Base-by-base conservation (phyloP, 2,797 vertebrate species). In the Poliocrania exsul region DNA sequence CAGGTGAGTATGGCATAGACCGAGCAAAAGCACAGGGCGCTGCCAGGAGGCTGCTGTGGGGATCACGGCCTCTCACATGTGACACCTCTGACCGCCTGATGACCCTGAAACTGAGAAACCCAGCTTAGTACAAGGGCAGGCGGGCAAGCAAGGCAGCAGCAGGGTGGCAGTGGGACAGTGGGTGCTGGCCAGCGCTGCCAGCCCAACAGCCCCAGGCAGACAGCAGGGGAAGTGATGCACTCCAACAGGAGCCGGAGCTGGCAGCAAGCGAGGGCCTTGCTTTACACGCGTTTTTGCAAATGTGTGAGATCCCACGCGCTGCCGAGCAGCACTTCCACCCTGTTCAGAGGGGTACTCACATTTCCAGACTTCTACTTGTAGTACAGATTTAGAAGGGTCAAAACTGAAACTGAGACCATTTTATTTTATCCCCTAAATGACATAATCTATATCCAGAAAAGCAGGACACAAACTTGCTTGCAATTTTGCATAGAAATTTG, bases 151-250 rank as follows among this genome's bases (percentile, higher is more conserved):
- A 20, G 51, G 70, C 5, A 4, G 33, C 38, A 13, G 46, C 5
- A 7, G 21, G 54, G 54, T 33, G 28, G 11, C 77, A 2, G 13
- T 0, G 2, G 64, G 49, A 58, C 70, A 1, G 9, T 0, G 3
- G 66, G 46, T 49, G 21, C 19, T 26, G 37, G 42, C 10, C 10
- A 13, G 3, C 11, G 16, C 40, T 21, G 5, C 9, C 2, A 18
- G 62, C 31, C 3, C 10, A 18, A 11, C 3, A 14, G 50, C 19
- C 28, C 56, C 23, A 5, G 1, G 4, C 29, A 29, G 33, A 9
- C 11, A 10, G 51, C 4, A 0, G 15, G 58, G 47, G 25, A 24
- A 40, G 54, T 3, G 1, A 38, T 3, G 8, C 0, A 1, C 35
- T 53, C 56, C 4, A 5, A 9, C 23, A 29, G 57, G 42, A 78